Base-by-base conservation (phyloP, 2,888 invertebrate species). In the Arenicola marina region DNA sequence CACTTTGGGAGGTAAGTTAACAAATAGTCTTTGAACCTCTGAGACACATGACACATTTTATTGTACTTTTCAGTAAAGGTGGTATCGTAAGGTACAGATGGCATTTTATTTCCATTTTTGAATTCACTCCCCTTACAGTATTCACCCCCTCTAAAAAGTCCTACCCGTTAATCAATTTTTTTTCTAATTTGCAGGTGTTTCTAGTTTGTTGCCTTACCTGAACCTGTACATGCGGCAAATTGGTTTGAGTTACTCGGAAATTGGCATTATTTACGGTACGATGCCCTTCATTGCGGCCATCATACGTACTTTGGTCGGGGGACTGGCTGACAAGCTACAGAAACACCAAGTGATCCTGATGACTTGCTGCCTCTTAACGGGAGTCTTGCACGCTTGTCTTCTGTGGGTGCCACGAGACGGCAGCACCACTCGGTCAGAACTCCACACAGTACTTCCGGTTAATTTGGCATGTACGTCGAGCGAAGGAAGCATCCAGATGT, bases 301-400 rank as follows among this genome's bases (percentile, higher is more conserved):
- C 51, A 91, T 93, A 0, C 92, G 93, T 0, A 85, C 91, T 1
- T 82, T 92, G 34, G 88, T 89, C 4, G 92, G 92, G 51, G 90
- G 90, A 3, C 84, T 93, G 65, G 91, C 92, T 55, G 93, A 94
- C 83, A 88, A 88, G 84, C 86, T 86, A 75, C 89, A 89, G 58
- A 89, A 90, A 80, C 93, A 93, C 84, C 93, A 92, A 79, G 89
- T 90, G 0, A 90, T 92, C 29, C 89, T 94, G 63, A 89, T 92
- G 69, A 87, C 91, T 62, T 90, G 91, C 62, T 87, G 92, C 70
- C 85, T 92, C 61, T 84, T 91, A 66, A 91, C 91, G 74, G 92
- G 92, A 3, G 86, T 89, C 1, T 89, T 92, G 73, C 92, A 93
- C 82, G 90, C 92, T 78, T 88, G 91, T 2, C 84, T 94, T 73